phyloP scores from a whole-genome alignment of 2,888 invertebrate genomes.

The Helicoverpa assulta region DNA sequence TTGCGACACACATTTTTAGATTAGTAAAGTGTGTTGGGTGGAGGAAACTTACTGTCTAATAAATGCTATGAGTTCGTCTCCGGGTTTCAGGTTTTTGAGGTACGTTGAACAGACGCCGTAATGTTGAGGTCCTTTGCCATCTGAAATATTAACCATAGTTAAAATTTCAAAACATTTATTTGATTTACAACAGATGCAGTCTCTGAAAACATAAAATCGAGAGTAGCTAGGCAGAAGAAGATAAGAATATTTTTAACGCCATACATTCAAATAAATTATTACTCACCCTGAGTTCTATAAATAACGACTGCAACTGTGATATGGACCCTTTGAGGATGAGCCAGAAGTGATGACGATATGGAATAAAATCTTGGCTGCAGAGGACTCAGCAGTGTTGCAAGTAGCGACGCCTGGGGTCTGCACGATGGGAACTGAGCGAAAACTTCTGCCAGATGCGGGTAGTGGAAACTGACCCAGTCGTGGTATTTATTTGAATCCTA shows the following conservation, averaged over 20 bases:
- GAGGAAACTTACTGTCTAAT: constrained; percentile 92
- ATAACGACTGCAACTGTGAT: constrained; percentile 97
- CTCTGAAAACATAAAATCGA: background rate
- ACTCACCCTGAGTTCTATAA: constrained; percentile 94
- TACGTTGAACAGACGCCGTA: constrained; percentile 98
- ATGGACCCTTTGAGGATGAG: constrained; percentile 94
- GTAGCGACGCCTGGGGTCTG: constrained; percentile 94
- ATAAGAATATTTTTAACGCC: no score
- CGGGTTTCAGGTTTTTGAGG: constrained; percentile 92
- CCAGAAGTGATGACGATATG: constrained; percentile 96
- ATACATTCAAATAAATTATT: background rate
- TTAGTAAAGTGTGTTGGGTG: background rate
- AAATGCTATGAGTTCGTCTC: constrained; percentile 93
- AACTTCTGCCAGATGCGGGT: constrained; percentile 96
- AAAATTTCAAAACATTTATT: background rate
- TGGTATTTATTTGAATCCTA: constrained; percentile 97
- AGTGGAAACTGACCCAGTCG: constrained; percentile 96
- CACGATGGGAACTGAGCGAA: constrained; percentile 96
- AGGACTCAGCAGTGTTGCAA: constrained; percentile 95
- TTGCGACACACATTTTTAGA: background rate
- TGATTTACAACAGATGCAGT: background rate
- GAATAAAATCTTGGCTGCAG: constrained; percentile 98
- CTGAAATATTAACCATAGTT: constrained; percentile 78
- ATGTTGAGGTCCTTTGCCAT: constrained; percentile 94
- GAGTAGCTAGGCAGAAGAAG: no score